Evolutionary conservation across 2,797 vertebrate species (phyloP), one percentile per base, ranked within the genome.

Genomic region (Oreochromis grahami): DNA sequence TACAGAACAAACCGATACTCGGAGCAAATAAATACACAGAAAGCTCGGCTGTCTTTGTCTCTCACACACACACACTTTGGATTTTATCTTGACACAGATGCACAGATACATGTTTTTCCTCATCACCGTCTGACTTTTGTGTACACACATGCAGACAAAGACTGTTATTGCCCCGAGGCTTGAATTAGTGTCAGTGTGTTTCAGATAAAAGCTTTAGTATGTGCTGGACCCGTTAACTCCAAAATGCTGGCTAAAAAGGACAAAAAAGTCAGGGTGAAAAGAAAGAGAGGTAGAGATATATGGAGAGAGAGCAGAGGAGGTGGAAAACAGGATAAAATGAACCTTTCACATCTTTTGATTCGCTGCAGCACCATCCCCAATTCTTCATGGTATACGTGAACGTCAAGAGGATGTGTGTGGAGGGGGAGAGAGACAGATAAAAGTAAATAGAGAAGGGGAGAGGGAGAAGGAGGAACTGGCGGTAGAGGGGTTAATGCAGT

Each of bases 401-500:
- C 86, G 82, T 92, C 48, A 84, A 51, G 89, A 89, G 85, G 89
- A 89, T 81, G 85, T 87, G 72, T 63, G 79, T 87, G 81, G 85
- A 88, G 87, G 84, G 88, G 87, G 86, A 91, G 91, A 89, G 89
- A 91, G 91, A 83, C 76, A 85, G 90, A 92, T 90, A 87, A 94
- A 93, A 94, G 91, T 91, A 91, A 87, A 90, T 82, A 90, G 74
- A 88, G 77, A 82, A 81, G 83, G 68, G 65, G 89, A 90, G 84
- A 84, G 83, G 86, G 81, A 89, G 70, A 74, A 87, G 89, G 82
- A 86, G 82, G 88, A 84, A 89, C 88, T 84, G 94, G 93, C 81
- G 84, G 92, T 56, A 88, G 89, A 95, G 88, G 94, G 94, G 94
- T 95, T 96, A 94, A 95, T 96, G 92, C 92, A 91, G 88, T 93